Evolutionary conservation across 2,888 invertebrate genomes (phyloP).

Genomic region (Hoplodrina blanda): DNA sequence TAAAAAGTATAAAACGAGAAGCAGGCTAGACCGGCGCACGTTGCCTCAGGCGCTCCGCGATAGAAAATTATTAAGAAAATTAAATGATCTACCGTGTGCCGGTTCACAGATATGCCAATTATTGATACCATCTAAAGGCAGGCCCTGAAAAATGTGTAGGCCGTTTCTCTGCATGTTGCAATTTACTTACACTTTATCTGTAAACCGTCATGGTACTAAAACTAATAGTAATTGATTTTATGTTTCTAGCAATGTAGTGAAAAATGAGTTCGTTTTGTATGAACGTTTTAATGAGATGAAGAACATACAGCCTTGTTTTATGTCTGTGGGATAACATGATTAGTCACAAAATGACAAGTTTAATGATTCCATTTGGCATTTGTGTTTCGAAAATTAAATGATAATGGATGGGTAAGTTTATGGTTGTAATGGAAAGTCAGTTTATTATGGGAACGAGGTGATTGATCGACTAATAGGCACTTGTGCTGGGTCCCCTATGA

Average conservation of each 20-base stretch:
- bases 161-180: slow-evolving; percentile 76
- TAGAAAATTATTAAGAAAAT: slow-evolving; percentile 91
- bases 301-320: slow-evolving; percentile 54
- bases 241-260: slow-evolving; percentile 73
- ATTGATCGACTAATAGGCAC: slow-evolving; percentile 49
- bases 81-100: slow-evolving; percentile 88
- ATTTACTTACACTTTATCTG: slow-evolving; percentile 81
- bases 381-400: slow-evolving; percentile 32
- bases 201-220: slow-evolving; percentile 74
- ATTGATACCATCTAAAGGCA: slow-evolving; percentile 85
- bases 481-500: slow-evolving; percentile 48
- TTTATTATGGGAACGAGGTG: slow-evolving; percentile 45
- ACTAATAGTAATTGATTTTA: slow-evolving; percentile 85
- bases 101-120: slow-evolving; percentile 89
- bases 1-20: slow-evolving; percentile 85
- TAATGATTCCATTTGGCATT: slow-evolving; percentile 31
- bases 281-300: slow-evolving; percentile 62
- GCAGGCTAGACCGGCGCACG: slow-evolving; percentile 75
- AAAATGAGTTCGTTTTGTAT: slow-evolving; percentile 63
- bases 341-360: slow-evolving; percentile 47
- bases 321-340: slow-evolving; percentile 44
- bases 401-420: slow-evolving; percentile 33
- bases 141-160: slow-evolving; percentile 86
- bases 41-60: slow-evolving; percentile 82
- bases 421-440: slow-evolving; percentile 27